Evolutionary conservation across 2,113 vertebrate species (phyloP), one percentile per base, ranked within the genome.

Genomic region (Cottus gobio): DNA sequence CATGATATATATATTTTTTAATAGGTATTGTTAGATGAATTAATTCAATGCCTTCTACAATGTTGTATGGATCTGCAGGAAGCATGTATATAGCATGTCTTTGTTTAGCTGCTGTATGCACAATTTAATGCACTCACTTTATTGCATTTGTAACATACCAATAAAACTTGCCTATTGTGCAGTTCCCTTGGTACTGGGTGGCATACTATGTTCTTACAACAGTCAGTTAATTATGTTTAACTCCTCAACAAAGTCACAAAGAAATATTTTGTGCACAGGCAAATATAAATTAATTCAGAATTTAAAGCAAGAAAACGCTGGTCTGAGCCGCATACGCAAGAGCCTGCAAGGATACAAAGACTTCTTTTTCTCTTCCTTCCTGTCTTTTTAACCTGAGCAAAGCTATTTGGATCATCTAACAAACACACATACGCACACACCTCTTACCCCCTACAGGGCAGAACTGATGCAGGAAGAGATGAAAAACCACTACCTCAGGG

Each of bases 381-480:
- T 83, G 75, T 85, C 82, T 83, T 83, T 77, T 87, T 82, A 82
- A 83, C 86, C 82, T 85, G 58, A 83, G 89, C 75, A 73, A 86
- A 86, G 85, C 69, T 86, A 79, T 90, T 86, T 88, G 77, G 77
- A 83, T 87, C 76, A 81, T 80, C 66, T 44, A 39, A 48, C 56
- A 68, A 52, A 50, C 64, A 71, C 52, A 71, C 37, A 61, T 36
- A 64, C 37, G 28, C 50, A 67, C 52, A 84, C 68, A 66, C 85
- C 54, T 84, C 72, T 63, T 81, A 83, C 85, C 86, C 84, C 89
- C 90, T 83, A 75, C 80, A 90, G 91, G 90, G 85, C 86, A 88
- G 82, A 92, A 88, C 85, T 79, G 91, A 93, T 91, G 90, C 90
- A 85, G 87, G 86, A 89, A 78, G 84, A 93, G 93, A 93, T 93